phyloP scores from a whole-genome alignment of 1,140 invertebrate genomes.

The Venustaconcha ellipsiformis region DNA sequence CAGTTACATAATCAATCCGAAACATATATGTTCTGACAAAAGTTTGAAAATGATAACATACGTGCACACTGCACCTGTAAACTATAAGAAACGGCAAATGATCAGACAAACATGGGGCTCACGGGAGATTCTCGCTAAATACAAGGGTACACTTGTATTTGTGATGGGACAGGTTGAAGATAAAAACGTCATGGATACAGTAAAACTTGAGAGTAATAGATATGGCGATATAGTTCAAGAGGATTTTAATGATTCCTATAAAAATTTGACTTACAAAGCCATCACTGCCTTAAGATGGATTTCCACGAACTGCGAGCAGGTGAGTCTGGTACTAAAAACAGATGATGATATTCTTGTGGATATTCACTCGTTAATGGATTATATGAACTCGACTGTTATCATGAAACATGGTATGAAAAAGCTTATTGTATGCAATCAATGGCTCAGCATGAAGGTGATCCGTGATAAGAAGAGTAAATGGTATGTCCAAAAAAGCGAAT shows the following conservation, averaged over 20 bases:
- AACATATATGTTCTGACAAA: conserved; percentile 6
- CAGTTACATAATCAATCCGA: conserved; percentile 43
- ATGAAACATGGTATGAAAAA: conserved; percentile 20
- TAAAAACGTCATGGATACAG: conserved; percentile 62
- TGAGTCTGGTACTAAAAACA: conserved; percentile 70
- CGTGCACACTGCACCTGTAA: conserved; percentile 56
- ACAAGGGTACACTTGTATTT: conserved; percentile 72
- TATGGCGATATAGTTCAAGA: conserved; percentile 84
- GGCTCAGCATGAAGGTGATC: conserved; percentile 48
- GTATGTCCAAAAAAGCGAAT: conserved; percentile 59
- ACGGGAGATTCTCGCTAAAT: conserved; percentile 30
- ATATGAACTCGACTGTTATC: conserved; percentile 70
- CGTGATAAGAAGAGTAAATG: conserved; percentile 63
- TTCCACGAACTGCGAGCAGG: conserved; percentile 75
- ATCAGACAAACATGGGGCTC: conserved; percentile 66
- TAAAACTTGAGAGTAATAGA: conserved; percentile 75
- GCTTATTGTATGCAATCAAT: conserved; percentile 48
- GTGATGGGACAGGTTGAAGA: conserved; percentile 76
- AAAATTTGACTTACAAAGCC: conserved; percentile 90
- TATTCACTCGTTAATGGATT: conserved; percentile 73
- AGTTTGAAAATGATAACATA: conserved; percentile 51
- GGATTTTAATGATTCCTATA: conserved; percentile 82
- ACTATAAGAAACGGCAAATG: conserved; percentile 55
- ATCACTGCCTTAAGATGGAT: conserved; percentile 87
- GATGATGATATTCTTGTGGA: conserved; percentile 71